Conservation (phyloP, 1,140 invertebrate species). For the Dreissena rostriformis region DNA sequence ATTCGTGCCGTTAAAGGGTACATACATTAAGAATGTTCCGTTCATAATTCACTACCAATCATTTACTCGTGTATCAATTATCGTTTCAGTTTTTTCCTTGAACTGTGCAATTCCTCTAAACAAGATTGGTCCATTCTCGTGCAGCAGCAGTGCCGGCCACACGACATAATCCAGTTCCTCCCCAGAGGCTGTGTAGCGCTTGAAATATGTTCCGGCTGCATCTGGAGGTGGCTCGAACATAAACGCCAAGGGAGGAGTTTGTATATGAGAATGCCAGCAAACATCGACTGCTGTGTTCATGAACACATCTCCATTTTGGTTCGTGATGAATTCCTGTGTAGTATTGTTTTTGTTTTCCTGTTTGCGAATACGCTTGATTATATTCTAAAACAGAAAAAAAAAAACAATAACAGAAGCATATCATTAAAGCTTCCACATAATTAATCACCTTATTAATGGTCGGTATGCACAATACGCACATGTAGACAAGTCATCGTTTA, state of each 20-base stretch:
- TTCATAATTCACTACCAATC: neutral
- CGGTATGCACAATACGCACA: no score
- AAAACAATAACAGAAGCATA: no score
- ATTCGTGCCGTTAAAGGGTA: neutral
- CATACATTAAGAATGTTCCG: neutral
- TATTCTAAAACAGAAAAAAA: no score
- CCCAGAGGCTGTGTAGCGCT: slow-evolving; percentile 12
- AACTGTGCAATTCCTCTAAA: slow-evolving; percentile 37
- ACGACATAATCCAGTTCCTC: slow-evolving; percentile 19
- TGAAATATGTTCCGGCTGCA: neutral
- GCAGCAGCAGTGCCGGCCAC: slow-evolving; percentile 34
- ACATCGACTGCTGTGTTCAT: no score
- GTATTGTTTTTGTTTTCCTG: no score
- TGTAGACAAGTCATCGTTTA: no score
- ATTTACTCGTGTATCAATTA: neutral
- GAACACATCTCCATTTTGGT: no score
- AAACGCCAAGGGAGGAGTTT: slow-evolving; percentile 15
- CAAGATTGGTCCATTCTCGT: slow-evolving; percentile 3
- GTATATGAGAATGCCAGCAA: slow-evolving; percentile 33
- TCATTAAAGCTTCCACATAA: no score
- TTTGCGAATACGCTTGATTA: no score
- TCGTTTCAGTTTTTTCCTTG: neutral
- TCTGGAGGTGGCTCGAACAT: neutral
- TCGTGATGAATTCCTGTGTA: no score
- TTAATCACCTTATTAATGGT: no score